Percentiles rank a stretch among this genome's conserved stretches.
Conservation (phyloP, 2,113 vertebrate species). For the Trichechus manatus region DNA sequence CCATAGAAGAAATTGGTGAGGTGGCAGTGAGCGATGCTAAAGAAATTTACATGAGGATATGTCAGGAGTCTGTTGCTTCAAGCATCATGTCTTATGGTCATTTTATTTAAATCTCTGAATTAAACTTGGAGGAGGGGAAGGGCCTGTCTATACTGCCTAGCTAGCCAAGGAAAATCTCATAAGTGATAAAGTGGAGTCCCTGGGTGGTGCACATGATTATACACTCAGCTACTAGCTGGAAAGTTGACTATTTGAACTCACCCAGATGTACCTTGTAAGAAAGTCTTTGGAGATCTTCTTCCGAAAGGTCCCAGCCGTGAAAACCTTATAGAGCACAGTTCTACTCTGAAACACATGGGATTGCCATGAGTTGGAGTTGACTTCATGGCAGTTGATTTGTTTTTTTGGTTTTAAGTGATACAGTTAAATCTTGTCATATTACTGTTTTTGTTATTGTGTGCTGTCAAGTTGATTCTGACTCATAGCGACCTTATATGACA, state of each 20-base stretch:
- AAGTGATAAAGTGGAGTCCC: not conserved
- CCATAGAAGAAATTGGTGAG: not conserved
- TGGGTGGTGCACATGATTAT: not conserved
- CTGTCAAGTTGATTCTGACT: not conserved
- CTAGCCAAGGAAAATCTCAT: constrained; percentile 14
- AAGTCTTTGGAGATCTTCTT: not conserved
- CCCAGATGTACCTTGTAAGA: not conserved
- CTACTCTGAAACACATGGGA: not conserved
- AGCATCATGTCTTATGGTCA: not conserved
- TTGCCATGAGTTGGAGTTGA: not conserved
- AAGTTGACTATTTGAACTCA: not conserved
- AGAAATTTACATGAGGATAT: constrained; percentile 1
- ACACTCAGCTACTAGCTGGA: not conserved
- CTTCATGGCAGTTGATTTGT: not conserved
- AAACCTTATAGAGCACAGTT: not conserved
- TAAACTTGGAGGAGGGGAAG: not conserved
- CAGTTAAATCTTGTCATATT: not conserved
- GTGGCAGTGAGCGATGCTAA: not conserved
- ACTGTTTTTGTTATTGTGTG: not conserved
- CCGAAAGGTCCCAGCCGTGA: not conserved
- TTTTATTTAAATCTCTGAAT: constrained; percentile 38
- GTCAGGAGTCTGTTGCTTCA: constrained; percentile 18
- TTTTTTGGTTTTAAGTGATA: not conserved
- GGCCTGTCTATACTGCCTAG: not conserved
- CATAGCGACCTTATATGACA: not conserved